Percentiles rank a stretch among this genome's conserved stretches.
These are phyloP conservation scores for Saturnia japonica DNA, from an alignment of 2,888 invertebrate genomes.

Conservation along the genomic window DNA sequence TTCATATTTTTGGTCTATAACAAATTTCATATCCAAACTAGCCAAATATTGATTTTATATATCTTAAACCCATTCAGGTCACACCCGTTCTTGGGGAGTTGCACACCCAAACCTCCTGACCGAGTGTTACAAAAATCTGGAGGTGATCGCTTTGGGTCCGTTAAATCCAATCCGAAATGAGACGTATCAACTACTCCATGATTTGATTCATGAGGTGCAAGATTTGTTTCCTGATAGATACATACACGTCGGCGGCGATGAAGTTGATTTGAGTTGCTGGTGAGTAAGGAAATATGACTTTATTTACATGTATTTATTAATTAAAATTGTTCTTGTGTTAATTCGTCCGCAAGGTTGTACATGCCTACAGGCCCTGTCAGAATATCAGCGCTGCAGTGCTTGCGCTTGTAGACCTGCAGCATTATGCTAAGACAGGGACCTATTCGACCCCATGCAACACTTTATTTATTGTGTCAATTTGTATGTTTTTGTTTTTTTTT, in stretches of 20 bases:
- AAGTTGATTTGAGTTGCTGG: slow-evolving; percentile 92
- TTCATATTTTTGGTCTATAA: too few relatives aligned
- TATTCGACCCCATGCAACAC: too few relatives aligned
- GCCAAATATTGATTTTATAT: neutral
- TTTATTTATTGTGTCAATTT: too few relatives aligned
- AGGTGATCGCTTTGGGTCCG: slow-evolving; percentile 84
- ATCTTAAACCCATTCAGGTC: slow-evolving; percentile 54
- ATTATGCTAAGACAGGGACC: too few relatives aligned
- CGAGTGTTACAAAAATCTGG: slow-evolving; percentile 78
- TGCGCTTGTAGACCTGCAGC: too few relatives aligned
- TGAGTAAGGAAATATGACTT: slow-evolving; percentile 44
- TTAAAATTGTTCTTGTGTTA: too few relatives aligned
- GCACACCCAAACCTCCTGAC: slow-evolving; percentile 88
- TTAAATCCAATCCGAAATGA: slow-evolving; percentile 86
- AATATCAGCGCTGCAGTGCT: too few relatives aligned
- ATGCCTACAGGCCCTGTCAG: too few relatives aligned
- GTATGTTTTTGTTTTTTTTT: too few relatives aligned
- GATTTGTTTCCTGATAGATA: slow-evolving; percentile 89
- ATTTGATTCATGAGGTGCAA: slow-evolving; percentile 85
- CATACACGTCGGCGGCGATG: slow-evolving; percentile 96
- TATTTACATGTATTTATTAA: too few relatives aligned
- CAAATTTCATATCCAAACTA: too few relatives aligned
- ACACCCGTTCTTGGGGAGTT: slow-evolving; percentile 92
- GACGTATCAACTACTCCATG: slow-evolving; percentile 85
- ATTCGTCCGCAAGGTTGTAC: too few relatives aligned